phyloP scores from a whole-genome alignment of 2,113 vertebrate species.

The Eudyptes chrysolophus region DNA sequence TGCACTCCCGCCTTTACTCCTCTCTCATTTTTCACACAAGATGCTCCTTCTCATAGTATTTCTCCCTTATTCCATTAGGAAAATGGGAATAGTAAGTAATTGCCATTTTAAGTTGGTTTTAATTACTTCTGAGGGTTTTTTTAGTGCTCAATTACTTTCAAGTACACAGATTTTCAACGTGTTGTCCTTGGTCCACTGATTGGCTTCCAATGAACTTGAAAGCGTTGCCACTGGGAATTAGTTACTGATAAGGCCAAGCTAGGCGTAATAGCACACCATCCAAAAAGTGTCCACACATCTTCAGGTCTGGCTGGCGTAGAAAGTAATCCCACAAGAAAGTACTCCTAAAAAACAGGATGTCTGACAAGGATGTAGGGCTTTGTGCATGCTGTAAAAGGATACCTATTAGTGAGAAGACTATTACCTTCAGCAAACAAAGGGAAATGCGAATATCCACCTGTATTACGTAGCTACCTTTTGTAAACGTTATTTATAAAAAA shows the following conservation, averaged over 20 bases:
- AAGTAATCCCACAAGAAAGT: not conserved
- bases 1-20: not conserved
- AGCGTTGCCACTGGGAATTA: not conserved
- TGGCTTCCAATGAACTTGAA: not conserved
- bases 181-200: not conserved
- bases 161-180: not conserved
- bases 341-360: not conserved
- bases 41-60: not conserved
- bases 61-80: not conserved
- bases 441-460: not conserved
- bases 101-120: not conserved
- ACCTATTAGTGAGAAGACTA: not conserved
- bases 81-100: not conserved
- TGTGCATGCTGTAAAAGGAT: not conserved
- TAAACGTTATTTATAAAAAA: not conserved
- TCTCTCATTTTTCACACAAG: not conserved
- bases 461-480: not conserved
- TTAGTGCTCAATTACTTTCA: not conserved
- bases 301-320: not conserved
- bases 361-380: not conserved
- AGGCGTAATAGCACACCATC: not conserved
- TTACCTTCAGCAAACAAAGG: not conserved
- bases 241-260: not conserved
- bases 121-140: not conserved
- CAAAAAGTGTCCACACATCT: not conserved